These are phyloP conservation scores for Bembecia ichneumoniformis DNA, from an alignment of 2,888 invertebrate genomes.

Conservation along the genomic window DNA sequence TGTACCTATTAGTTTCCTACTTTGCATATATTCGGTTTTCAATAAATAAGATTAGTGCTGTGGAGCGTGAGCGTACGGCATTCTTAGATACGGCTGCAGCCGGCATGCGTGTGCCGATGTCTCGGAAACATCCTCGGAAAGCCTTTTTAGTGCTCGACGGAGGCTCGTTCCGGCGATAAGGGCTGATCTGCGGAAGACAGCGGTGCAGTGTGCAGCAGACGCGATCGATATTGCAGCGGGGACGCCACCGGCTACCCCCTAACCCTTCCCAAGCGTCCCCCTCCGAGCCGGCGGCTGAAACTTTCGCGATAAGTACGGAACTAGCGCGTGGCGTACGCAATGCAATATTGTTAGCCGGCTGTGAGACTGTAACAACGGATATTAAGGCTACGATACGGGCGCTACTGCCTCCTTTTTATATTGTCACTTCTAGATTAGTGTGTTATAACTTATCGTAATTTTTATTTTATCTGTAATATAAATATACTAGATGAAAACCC, in stretches of 20 bases:
- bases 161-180: conserved; percentile 63
- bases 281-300: conserved; percentile 39
- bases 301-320: conserved; percentile 71
- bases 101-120: conserved; percentile 37
- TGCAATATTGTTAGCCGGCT: conserved; percentile 71
- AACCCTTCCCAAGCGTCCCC: conserved; percentile 13
- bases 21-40: conserved; percentile 23
- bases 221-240: conserved; percentile 66
- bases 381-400: conserved; percentile 59
- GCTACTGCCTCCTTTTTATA: conserved; percentile 55
- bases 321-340: conserved; percentile 71
- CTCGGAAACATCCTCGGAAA: conserved; percentile 35
- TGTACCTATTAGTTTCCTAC: not conserved
- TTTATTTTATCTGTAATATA: no score
- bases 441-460: conserved; percentile 49
- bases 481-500: no score
- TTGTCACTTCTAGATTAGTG: conserved; percentile 58
- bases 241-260: conserved; percentile 16
- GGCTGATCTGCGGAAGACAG: conserved; percentile 70
- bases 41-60: conserved; percentile 43
- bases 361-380: conserved; percentile 68
- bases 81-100: conserved; percentile 26
- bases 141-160: conserved; percentile 45
- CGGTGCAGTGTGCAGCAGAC: conserved; percentile 65
- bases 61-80: conserved; percentile 37